A percentile compares a stretch with the other conserved stretches of the same genome.
These are phyloP conservation scores for Bubo scandiacus DNA, from an alignment of 2,113 vertebrate genomes.

Conservation along the genomic window DNA sequence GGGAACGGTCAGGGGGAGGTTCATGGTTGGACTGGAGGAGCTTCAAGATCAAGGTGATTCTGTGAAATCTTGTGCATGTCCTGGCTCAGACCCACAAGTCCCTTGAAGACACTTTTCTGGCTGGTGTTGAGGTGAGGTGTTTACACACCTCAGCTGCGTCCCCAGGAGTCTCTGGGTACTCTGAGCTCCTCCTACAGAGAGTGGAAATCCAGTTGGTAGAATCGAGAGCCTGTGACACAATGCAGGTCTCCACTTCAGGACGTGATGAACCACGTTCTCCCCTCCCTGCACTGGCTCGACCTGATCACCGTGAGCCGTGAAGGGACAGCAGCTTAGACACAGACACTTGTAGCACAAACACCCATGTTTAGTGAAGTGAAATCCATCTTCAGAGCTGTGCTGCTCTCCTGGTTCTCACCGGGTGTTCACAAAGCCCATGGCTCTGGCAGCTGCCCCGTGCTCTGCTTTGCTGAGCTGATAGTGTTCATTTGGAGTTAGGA, in stretches of 20 bases:
- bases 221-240: neutral
- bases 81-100: neutral
- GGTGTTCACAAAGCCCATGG: neutral
- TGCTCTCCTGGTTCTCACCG: neutral
- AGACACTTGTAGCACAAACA: neutral
- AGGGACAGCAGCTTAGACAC: neutral
- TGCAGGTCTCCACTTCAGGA: neutral
- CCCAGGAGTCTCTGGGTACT: neutral
- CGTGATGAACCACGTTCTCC: neutral
- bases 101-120: neutral
- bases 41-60: neutral
- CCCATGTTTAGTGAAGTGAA: fast-evolving
- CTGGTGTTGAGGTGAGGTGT: neutral
- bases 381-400: neutral
- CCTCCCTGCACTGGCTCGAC: fast-evolving
- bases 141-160: neutral
- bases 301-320: fast-evolving
- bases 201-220: neutral
- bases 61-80: neutral
- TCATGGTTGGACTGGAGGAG: no score
- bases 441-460: neutral
- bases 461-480: neutral
- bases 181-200: neutral
- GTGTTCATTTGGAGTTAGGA: neutral
- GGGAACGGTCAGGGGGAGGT: no score